phyloP scores from a whole-genome alignment of 2,888 invertebrate species.

The Rhogogaster chlorosoma region DNA sequence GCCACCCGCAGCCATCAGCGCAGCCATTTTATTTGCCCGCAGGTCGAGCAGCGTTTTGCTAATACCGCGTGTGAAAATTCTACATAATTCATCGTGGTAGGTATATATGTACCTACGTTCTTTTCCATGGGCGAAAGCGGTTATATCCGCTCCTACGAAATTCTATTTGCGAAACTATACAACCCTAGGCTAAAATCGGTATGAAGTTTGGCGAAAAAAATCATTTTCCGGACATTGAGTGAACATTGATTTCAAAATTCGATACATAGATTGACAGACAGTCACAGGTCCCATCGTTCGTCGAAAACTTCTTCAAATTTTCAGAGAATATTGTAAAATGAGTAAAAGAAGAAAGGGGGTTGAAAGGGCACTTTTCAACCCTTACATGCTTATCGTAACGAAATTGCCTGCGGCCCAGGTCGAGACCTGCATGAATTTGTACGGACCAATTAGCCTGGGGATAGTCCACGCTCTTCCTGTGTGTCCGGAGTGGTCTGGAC shows the following conservation, averaged over 20 bases:
- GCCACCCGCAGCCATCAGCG: conserved; percentile 49
- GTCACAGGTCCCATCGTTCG: too few relatives aligned
- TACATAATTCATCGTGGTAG: background rate
- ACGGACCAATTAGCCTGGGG: background rate
- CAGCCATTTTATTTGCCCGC: conserved; percentile 48
- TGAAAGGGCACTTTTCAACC: background rate
- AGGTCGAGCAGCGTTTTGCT: conserved; percentile 27
- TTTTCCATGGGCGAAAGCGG: too few relatives aligned
- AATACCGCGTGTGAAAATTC: conserved; percentile 1
- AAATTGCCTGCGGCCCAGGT: background rate
- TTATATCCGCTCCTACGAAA: too few relatives aligned
- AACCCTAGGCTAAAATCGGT: too few relatives aligned
- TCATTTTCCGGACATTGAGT: too few relatives aligned
- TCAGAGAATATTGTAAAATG: too few relatives aligned
- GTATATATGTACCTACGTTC: background rate
- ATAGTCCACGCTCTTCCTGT: background rate
- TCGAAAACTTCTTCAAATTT: too few relatives aligned
- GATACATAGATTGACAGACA: too few relatives aligned
- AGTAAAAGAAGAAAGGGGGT: background rate
- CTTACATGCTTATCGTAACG: background rate
- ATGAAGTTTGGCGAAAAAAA: too few relatives aligned
- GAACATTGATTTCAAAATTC: too few relatives aligned
- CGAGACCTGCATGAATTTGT: background rate
- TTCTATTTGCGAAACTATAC: too few relatives aligned
- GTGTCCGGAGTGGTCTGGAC: background rate